These are phyloP conservation scores for Ptychoptera albimana DNA, from an alignment of 2,888 invertebrate genomes.

Conservation along the genomic window DNA sequence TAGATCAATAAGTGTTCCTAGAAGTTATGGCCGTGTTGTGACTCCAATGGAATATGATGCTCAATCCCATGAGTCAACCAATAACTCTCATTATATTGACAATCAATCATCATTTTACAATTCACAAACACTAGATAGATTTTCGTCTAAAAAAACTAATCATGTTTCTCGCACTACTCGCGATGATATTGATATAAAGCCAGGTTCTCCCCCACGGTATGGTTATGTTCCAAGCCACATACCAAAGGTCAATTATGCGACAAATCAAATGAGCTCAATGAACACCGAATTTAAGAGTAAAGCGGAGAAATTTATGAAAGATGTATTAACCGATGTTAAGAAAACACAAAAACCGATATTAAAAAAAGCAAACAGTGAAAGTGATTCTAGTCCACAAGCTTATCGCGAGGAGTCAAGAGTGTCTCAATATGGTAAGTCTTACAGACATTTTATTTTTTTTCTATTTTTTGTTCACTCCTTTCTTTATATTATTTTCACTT, in stretches of 20 bases:
- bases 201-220: constrained; percentile 43
- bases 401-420: constrained; percentile 54
- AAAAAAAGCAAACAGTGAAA: constrained; percentile 31
- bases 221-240: constrained; percentile 32
- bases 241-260: constrained; percentile 14
- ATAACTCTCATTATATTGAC: constrained; percentile 29
- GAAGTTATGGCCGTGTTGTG: constrained; percentile 34
- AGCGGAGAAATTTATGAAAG: constrained; percentile 48
- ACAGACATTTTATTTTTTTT: background rate
- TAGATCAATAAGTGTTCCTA: constrained; percentile 36
- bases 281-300: constrained; percentile 49
- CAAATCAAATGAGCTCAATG: constrained; percentile 46
- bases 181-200: constrained; percentile 30
- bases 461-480: background rate
- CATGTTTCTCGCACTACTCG: constrained; percentile 10
- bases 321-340: constrained; percentile 44
- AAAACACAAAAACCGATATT: constrained; percentile 30
- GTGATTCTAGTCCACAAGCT: constrained; percentile 40
- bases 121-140: background rate
- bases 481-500: background rate
- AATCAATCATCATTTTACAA: constrained; percentile 15
- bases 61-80: constrained; percentile 24
- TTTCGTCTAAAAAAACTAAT: background rate
- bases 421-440: constrained; percentile 49
- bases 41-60: constrained; percentile 47